A percentile compares a stretch with the other conserved stretches of the same genome.
Conservation (phyloP, 2,797 vertebrate genomes). For the Emys orbicularis region DNA sequence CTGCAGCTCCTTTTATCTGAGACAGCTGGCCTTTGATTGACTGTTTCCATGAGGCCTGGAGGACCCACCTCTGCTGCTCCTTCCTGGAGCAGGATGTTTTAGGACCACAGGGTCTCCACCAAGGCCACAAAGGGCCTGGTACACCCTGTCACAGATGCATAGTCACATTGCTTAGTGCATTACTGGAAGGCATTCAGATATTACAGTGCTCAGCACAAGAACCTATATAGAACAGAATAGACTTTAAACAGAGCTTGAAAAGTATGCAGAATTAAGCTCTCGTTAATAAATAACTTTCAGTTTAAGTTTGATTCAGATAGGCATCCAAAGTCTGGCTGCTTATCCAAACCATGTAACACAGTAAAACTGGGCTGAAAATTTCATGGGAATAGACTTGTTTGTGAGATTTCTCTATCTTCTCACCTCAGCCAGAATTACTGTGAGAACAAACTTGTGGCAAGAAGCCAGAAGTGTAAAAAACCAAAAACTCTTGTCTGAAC, state of each 20-base stretch:
- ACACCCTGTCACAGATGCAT: not conserved
- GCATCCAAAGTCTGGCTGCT: constrained; percentile 8
- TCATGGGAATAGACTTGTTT: not conserved
- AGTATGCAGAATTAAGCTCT: constrained; percentile 3
- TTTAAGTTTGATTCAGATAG: constrained; percentile 34
- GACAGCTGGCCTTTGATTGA: not conserved
- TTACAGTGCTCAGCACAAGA: no score
- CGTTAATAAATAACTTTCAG: constrained; percentile 8
- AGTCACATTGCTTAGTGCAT: not conserved
- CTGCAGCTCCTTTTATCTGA: not conserved
- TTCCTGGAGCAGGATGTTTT: not conserved
- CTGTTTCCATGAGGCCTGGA: not conserved
- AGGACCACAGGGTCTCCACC: not conserved
- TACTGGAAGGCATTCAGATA: not conserved
- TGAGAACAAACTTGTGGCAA: not conserved
- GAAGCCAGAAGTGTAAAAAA: not conserved
- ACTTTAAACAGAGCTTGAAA: constrained; percentile 23
- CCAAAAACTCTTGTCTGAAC: not conserved
- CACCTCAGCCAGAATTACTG: constrained; percentile 1
- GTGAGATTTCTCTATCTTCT: not conserved
- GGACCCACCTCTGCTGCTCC: not conserved
- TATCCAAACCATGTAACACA: not conserved
- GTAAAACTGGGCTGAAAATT: constrained; percentile 37
- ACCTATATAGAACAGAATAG: not conserved
- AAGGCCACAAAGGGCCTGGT: not conserved